phyloP scores from a whole-genome alignment of 2,888 invertebrate species.

The Coenonympha arcania region DNA sequence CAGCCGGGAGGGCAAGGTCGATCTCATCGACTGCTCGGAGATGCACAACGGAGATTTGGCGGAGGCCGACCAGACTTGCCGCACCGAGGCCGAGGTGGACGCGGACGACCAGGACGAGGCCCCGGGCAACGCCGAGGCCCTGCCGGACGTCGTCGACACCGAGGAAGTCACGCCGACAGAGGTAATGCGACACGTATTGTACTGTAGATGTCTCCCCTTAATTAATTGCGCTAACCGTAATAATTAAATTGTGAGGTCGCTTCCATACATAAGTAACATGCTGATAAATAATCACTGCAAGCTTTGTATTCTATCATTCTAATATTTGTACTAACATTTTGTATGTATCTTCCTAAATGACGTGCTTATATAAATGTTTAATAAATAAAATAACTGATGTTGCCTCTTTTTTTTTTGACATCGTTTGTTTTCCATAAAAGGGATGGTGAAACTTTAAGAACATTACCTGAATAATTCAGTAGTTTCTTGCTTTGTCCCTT shows the following conservation, averaged over 20 bases:
- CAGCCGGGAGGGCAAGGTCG: conserved; percentile 61
- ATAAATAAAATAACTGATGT: conserved; percentile 1
- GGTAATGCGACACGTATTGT: conserved; percentile 67
- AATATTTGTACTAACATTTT: neutral
- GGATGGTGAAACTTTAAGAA: neutral
- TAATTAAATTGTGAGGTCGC: conserved; percentile 12
- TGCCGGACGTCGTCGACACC: conserved; percentile 68
- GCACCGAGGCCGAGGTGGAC: conserved; percentile 42
- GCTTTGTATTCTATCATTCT: neutral
- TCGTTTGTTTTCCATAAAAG: neutral
- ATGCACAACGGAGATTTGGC: conserved; percentile 83
- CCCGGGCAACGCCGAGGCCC: conserved; percentile 44
- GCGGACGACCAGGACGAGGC: conserved; percentile 37
- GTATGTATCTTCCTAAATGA: conserved; percentile 1
- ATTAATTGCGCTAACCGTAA: conserved; percentile 55
- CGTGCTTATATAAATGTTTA: neutral
- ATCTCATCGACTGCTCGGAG: conserved; percentile 64
- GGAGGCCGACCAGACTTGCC: conserved; percentile 85
- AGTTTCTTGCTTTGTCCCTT: neutral
- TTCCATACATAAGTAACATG: conserved; percentile 10
- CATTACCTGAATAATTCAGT: neutral
- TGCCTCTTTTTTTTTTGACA: neutral
- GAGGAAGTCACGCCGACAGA: conserved; percentile 70
- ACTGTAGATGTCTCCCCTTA: conserved; percentile 67
- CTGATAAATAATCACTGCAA: neutral